A percentile compares a stretch with the other conserved stretches of the same genome.
phyloP scores from a whole-genome alignment of 2,113 vertebrate genomes.

The Mungos mungo region DNA sequence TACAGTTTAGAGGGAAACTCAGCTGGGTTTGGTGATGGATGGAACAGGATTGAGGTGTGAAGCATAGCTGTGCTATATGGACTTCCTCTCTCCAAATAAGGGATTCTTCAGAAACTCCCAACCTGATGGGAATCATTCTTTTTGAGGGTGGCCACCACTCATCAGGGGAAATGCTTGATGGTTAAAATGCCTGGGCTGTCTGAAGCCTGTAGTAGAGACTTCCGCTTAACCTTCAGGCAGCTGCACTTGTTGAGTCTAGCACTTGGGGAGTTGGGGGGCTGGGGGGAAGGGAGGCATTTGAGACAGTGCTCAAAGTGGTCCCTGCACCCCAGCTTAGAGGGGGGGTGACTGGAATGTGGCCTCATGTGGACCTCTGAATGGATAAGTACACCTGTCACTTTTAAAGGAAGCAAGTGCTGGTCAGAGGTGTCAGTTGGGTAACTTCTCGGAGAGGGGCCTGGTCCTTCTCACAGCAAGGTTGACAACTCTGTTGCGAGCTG shows the following conservation, averaged over 20 bases:
- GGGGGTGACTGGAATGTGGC: constrained; percentile 9
- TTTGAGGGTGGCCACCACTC: background rate
- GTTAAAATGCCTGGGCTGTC: background rate
- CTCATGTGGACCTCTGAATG: background rate
- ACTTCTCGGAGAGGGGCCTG: constrained; percentile 65
- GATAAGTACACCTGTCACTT: constrained; percentile 60
- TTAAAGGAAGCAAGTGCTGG: constrained; percentile 36
- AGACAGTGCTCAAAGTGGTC: background rate
- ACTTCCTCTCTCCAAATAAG: background rate
- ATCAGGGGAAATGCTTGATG: background rate
- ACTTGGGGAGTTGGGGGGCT: background rate
- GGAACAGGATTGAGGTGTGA: background rate
- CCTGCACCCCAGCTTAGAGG: background rate
- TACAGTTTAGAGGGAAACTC: background rate
- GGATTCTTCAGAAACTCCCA: background rate
- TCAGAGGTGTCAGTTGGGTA: constrained; percentile 36
- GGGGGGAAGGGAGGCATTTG: background rate
- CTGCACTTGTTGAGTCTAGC: background rate
- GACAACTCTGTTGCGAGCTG: constrained; percentile 56
- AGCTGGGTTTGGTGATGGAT: background rate
- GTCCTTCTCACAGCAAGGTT: constrained; percentile 59
- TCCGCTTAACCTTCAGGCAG: background rate
- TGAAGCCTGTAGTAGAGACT: background rate
- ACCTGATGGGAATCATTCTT: background rate
- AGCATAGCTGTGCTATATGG: background rate